Evolutionary conservation across 2,797 vertebrate species (phyloP).

Genomic region (Yasuhikotakia modesta): DNA sequence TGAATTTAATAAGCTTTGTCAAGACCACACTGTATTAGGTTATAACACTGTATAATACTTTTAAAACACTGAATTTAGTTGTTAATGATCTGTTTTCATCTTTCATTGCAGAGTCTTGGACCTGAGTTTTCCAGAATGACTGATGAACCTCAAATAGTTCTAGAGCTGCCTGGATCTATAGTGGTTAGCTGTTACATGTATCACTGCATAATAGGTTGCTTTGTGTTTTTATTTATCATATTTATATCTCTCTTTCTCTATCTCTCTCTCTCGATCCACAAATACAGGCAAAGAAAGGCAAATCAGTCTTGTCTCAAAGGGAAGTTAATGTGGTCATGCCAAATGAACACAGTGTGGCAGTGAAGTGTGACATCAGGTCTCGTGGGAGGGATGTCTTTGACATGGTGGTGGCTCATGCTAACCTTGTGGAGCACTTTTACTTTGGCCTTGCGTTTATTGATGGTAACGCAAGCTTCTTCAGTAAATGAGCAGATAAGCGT

Average conservation of each 20-base stretch:
- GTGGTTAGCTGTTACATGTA: slow-evolving; percentile 77
- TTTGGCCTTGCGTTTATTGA: slow-evolving; percentile 91
- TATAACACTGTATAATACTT: too few species aligned
- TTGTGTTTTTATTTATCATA: slow-evolving; percentile 48
- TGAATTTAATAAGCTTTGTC: background rate
- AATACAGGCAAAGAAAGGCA: slow-evolving; percentile 88
- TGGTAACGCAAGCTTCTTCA: slow-evolving; percentile 70
- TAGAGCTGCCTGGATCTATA: slow-evolving; percentile 90
- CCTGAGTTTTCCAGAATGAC: slow-evolving; percentile 87
- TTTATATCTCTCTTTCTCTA: slow-evolving; percentile 19
- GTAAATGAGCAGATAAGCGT: background rate
- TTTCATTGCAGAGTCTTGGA: slow-evolving; percentile 81
- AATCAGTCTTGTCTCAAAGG: slow-evolving; percentile 86
- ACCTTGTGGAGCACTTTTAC: slow-evolving; percentile 87
- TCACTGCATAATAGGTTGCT: background rate
- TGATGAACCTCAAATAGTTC: slow-evolving; percentile 81
- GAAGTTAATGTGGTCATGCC: slow-evolving; percentile 86
- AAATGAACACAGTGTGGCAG: slow-evolving; percentile 85
- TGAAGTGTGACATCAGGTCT: slow-evolving; percentile 89
- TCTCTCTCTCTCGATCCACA: slow-evolving; percentile 44
- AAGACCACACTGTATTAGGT: too few species aligned
- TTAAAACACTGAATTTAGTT: background rate
- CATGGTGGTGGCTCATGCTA: slow-evolving; percentile 84
- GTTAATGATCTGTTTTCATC: slow-evolving; percentile 4
- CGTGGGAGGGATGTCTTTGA: slow-evolving; percentile 87